Percentiles rank a stretch among this genome's conserved stretches.
These are phyloP conservation scores for Catharus fuscescens DNA, from an alignment of 2,113 vertebrate genomes.

Conservation along the genomic window DNA sequence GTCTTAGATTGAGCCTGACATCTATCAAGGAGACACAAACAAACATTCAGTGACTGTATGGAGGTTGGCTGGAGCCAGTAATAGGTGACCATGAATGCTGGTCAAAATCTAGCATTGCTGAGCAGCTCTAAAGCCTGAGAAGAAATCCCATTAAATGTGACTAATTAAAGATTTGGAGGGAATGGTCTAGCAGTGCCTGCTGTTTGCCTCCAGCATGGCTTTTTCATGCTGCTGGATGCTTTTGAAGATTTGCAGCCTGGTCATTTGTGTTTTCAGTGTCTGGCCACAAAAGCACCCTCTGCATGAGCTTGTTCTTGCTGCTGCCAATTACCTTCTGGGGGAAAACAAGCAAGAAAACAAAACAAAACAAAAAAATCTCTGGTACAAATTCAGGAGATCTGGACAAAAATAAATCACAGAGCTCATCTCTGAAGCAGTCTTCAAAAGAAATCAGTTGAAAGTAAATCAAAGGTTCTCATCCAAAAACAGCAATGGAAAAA, in stretches of 20 bases:
- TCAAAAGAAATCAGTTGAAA: slow-evolving; percentile 35
- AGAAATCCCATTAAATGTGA: slow-evolving; percentile 34
- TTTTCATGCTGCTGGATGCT: neutral
- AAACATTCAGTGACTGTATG: neutral
- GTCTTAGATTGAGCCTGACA: neutral
- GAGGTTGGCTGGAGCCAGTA: neutral
- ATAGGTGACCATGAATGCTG: neutral
- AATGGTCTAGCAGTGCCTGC: neutral
- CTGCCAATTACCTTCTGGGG: neutral
- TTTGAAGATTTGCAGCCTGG: neutral
- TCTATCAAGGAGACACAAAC: neutral
- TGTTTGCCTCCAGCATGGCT: neutral
- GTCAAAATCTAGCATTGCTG: neutral
- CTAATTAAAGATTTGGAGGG: slow-evolving; percentile 27
- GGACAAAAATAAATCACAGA: neutral
- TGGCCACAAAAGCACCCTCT: slow-evolving; percentile 2
- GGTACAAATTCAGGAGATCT: neutral
- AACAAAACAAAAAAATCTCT: neutral
- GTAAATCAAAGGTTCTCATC: neutral
- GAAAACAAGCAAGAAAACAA: neutral
- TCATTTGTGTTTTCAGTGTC: neutral
- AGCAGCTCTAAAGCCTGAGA: neutral
- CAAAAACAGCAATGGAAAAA: neutral
- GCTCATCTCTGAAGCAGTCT: neutral
- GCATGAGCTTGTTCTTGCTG: neutral